phyloP scores from a whole-genome alignment of 37 sponge, comb jelly and placozoan genomes.

The Cladorhizidae sp. region DNA sequence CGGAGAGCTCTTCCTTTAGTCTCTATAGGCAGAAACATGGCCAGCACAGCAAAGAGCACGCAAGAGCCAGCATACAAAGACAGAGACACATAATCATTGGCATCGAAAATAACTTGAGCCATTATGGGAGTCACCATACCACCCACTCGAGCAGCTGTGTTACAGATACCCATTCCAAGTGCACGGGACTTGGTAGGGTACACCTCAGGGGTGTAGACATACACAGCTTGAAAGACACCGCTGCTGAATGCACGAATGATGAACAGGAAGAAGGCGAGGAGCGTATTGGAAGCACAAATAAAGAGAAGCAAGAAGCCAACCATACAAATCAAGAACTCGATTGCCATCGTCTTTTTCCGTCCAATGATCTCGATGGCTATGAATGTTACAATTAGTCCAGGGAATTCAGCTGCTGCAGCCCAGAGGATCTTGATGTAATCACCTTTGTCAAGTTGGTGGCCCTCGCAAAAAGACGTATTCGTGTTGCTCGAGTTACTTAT shows the following conservation, averaged over 20 bases:
- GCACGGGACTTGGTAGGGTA: slow-evolving; percentile 77
- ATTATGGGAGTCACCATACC: slow-evolving; percentile 70
- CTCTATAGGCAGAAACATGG: slow-evolving; percentile 74
- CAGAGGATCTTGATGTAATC: slow-evolving; percentile 72
- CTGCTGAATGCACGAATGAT: slow-evolving; percentile 55
- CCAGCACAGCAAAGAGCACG: slow-evolving; percentile 17
- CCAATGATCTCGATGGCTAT: slow-evolving; percentile 72
- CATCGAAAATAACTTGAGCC: slow-evolving; percentile 58
- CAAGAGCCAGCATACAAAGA: slow-evolving; percentile 38
- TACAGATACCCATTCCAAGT: slow-evolving; percentile 51
- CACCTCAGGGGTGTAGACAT: slow-evolving; percentile 84
- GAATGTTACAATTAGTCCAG: slow-evolving; percentile 67
- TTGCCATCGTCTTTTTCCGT: slow-evolving; percentile 73
- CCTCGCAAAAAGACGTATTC: no score
- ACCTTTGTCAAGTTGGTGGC: slow-evolving; percentile 6
- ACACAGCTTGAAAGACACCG: slow-evolving; percentile 84
- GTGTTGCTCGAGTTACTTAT: no score
- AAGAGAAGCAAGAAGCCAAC: slow-evolving; percentile 68
- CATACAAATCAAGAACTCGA: slow-evolving; percentile 45
- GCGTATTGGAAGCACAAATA: slow-evolving; percentile 60
- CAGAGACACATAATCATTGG: slow-evolving; percentile 43
- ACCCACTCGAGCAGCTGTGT: slow-evolving; percentile 67
- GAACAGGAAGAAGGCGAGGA: slow-evolving; percentile 67
- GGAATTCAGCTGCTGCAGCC: slow-evolving; percentile 79
- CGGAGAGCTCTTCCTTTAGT: slow-evolving; percentile 68